These are phyloP conservation scores for Edolisoma coerulescens DNA, from an alignment of 2,113 vertebrate genomes.

Conservation along the genomic window DNA sequence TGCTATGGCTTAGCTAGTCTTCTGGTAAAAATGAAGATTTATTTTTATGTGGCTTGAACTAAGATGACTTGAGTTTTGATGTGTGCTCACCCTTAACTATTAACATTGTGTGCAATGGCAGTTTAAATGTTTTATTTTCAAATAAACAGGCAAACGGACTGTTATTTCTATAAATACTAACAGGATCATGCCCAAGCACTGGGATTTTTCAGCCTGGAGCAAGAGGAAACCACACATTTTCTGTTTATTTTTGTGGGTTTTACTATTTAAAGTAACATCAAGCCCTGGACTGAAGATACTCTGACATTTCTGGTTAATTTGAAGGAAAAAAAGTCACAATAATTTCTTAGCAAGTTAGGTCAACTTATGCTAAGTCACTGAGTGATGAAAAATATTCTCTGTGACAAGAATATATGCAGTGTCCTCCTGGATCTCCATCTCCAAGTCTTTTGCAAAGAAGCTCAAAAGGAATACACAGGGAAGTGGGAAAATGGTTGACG, in stretches of 20 bases:
- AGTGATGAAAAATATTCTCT: not conserved
- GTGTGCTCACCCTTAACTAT: conserved; percentile 34
- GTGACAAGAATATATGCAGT: not conserved
- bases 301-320: not conserved
- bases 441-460: not conserved
- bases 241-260: conserved; percentile 52
- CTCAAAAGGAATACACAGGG: not conserved
- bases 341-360: not conserved
- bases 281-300: not conserved
- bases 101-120: conserved; percentile 10
- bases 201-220: conserved; percentile 23
- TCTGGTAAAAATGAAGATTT: not conserved
- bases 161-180: conserved; percentile 54
- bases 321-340: not conserved
- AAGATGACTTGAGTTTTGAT: conserved; percentile 31
- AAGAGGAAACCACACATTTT: conserved; percentile 19
- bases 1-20: not conserved
- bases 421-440: not conserved
- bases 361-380: not conserved
- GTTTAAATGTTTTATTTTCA: conserved; percentile 51
- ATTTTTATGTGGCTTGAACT: conserved; percentile 36
- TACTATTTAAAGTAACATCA: conserved; percentile 26
- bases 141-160: conserved; percentile 33
- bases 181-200: conserved; percentile 22
- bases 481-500: not conserved